A percentile compares a stretch with the other conserved stretches of the same genome.
Evolutionary conservation across 2,888 invertebrate species (phyloP).

Genomic region (Apamea crenata): DNA sequence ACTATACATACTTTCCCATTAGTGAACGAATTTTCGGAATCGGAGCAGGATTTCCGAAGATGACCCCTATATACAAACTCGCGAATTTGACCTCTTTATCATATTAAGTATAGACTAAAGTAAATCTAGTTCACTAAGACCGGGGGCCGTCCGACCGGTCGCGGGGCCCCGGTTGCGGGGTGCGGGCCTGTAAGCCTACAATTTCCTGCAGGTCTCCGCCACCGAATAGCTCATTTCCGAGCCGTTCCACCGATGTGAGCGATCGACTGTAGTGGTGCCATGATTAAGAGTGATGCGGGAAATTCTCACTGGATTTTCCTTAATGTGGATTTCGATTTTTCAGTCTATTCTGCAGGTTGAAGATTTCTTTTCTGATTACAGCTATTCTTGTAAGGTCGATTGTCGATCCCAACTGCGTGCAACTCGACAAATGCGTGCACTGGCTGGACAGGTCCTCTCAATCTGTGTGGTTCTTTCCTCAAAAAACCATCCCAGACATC

Average conservation of each 20-base stretch:
- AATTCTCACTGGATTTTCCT: conserved; percentile 11
- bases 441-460: no score
- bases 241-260: conserved; percentile 65
- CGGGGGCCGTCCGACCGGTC: conserved; percentile 39
- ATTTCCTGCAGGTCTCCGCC: conserved; percentile 70
- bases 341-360: background rate
- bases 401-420: background rate
- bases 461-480: no score
- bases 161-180: conserved; percentile 45
- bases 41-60: background rate
- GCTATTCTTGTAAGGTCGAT: background rate
- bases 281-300: conserved; percentile 19
- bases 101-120: background rate
- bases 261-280: conserved; percentile 57
- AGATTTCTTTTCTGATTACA: background rate
- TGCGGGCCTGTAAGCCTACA: conserved; percentile 67
- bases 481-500: no score
- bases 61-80: background rate
- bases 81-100: background rate
- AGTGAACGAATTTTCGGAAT: background rate
- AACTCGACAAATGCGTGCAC: no score
- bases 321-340: background rate
- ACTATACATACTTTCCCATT: background rate
- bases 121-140: conserved; percentile 37
- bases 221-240: conserved; percentile 76